Conservation (phyloP, 2,888 invertebrate genomes). For the Tipula vernalis region DNA sequence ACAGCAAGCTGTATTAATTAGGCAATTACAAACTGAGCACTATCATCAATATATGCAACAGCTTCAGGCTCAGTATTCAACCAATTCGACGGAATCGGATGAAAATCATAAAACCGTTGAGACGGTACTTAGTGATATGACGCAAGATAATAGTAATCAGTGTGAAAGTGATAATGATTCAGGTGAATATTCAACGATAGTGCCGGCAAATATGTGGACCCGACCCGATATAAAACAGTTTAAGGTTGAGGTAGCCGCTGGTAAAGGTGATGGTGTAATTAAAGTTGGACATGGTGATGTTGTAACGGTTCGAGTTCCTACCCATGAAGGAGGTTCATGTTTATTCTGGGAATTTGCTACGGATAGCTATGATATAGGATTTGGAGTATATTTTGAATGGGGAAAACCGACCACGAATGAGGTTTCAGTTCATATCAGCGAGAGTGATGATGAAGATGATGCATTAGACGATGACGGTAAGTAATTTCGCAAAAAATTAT, state of each 20-base stretch:
- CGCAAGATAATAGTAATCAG: constrained; percentile 14
- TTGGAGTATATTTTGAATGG: constrained; percentile 98
- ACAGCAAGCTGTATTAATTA: constrained; percentile 85
- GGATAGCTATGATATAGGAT: constrained; percentile 93
- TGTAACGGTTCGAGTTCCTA: constrained; percentile 89
- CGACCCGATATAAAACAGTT: constrained; percentile 74
- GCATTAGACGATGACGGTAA: constrained; percentile 38
- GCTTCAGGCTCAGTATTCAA: constrained; percentile 41
- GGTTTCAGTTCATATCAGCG: constrained; percentile 84
- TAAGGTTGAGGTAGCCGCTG: constrained; percentile 75
- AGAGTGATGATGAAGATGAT: constrained; percentile 71
- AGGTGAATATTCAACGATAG: constrained; percentile 41
- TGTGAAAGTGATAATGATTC: constrained; percentile 25
- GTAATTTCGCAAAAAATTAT: background rate
- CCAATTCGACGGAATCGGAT: constrained; percentile 20
- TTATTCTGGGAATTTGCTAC: constrained; percentile 99
- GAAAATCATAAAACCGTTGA: constrained; percentile 16
- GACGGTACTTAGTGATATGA: background rate
- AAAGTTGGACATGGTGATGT: constrained; percentile 94
- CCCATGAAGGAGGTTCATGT: constrained; percentile 82
- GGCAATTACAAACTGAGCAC: constrained; percentile 95
- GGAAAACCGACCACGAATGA: constrained; percentile 73
- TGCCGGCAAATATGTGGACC: constrained; percentile 93
- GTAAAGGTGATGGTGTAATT: constrained; percentile 73
- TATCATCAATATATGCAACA: constrained; percentile 99